Evolutionary conservation across 1,140 invertebrate species (phyloP).

Genomic region (Drosophila funebris): DNA sequence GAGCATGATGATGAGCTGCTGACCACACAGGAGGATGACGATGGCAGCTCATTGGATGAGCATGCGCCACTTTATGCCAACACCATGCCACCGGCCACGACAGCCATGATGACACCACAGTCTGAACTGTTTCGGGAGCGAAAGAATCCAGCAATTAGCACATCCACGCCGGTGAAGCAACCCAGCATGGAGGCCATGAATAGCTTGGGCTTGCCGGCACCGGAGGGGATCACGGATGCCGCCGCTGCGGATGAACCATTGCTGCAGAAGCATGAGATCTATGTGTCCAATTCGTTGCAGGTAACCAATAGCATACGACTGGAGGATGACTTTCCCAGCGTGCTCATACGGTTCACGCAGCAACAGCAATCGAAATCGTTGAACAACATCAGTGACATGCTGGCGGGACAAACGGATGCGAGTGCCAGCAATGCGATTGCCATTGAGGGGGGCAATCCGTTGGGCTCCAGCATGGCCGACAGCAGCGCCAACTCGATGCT

Average conservation of each 20-base stretch:
- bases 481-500: conserved; percentile 46
- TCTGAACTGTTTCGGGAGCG: background rate
- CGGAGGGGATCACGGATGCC: background rate
- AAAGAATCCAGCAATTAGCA: conserved; percentile 20
- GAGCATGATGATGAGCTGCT: conserved; percentile 62
- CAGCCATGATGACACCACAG: background rate
- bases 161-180: conserved; percentile 62
- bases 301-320: conserved; percentile 70
- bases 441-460: background rate
- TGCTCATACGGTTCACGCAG: conserved; percentile 64
- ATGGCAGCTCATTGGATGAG: conserved; percentile 65
- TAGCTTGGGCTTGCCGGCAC: conserved; percentile 73
- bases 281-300: conserved; percentile 75
- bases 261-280: conserved; percentile 71
- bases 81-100: conserved; percentile 42
- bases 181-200: conserved; percentile 80
- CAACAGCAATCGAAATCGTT: conserved; percentile 80
- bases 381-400: conserved; percentile 76
- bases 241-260: conserved; percentile 47
- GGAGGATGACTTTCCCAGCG: conserved; percentile 66
- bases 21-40: conserved; percentile 45
- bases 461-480: conserved; percentile 26
- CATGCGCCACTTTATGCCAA: conserved; percentile 75
- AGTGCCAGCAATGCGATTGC: conserved; percentile 9
- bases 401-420: conserved; percentile 10